Base-by-base conservation (phyloP, 2,797 vertebrate species). In the Helicolenus hilgendorfi region DNA sequence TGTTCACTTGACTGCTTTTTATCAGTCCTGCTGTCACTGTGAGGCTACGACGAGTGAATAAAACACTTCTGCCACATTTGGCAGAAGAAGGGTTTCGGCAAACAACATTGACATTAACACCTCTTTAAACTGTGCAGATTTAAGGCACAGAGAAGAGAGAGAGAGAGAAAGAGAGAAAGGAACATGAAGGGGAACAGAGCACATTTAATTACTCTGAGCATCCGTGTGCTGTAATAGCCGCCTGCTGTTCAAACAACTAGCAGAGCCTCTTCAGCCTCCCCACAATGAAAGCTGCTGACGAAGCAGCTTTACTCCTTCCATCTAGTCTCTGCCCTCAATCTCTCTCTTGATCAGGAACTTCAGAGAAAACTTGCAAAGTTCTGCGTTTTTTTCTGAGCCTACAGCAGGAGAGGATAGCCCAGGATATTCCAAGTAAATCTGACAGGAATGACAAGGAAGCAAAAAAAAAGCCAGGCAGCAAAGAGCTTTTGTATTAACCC, bases 151-250 rank as follows among this genome's bases (percentile, higher is more conserved):
- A 4, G 59, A n/a, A 59, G 77, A 18, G 68, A 80, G 84, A 81
- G 77, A 6, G 49, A 41, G 65, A 35, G 24, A 60, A 77, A 26
- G 68, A 80, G 85, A 80, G 77, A 6, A 56, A 41, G 65, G 67
- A 82, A 83, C 85, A 87, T 67, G 84, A 84, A 91, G 78, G 80
- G 64, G 77, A 85, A 85, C 88, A 85, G 79, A 78, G 68, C 81
- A 76, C 82, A 89, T 92, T 92, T 96, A 97, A 97, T 97, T 95
- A 96, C 88, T 91, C 79, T 67, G 89, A 82, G 93, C 93, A 90
- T 92, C 87, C 88, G 68, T 91, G 90, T 92, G 89, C 77, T 87
- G 89, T 86, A 90, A 90, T 85, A 79, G 87, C 89, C 31, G 83
- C 75, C 88, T 84, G 92, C 87, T 93, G 81, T 90, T 94, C 90